Conservation (phyloP, 1,140 invertebrate genomes). For the Lamellibrachia luymesi region DNA sequence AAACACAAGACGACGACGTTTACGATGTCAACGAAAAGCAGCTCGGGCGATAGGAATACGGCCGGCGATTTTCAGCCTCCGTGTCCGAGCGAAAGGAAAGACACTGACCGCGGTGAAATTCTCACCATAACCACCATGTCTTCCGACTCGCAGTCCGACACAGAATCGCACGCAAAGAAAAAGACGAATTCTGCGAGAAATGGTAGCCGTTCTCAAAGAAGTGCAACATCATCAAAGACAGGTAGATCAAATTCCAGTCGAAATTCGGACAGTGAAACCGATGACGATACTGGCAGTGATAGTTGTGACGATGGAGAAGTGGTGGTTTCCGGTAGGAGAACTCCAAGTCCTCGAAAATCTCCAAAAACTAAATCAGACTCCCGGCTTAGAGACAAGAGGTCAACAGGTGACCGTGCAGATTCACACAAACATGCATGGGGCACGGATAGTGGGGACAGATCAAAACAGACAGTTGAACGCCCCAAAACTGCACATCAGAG, state of each 20-base stretch:
- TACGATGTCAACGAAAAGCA: not conserved
- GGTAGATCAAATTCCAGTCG: not conserved
- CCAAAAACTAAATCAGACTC: not conserved
- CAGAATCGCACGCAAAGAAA: not conserved
- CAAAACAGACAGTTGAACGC: not conserved
- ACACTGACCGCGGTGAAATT: not conserved
- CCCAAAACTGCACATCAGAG: not conserved
- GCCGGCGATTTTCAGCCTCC: not conserved
- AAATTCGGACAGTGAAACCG: not conserved
- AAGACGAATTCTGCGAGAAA: not conserved
- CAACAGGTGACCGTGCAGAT: not conserved
- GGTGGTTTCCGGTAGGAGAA: not conserved
- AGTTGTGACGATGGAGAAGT: not conserved
- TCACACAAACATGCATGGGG: not conserved
- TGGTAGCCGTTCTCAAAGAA: not conserved
- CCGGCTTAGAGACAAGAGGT: not conserved
- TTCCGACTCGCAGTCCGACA: not conserved
- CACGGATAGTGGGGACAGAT: not conserved
- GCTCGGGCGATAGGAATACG: not conserved
- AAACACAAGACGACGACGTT: not conserved
- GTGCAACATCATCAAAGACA: not conserved
- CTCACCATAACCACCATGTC: not conserved
- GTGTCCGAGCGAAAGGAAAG: not conserved
- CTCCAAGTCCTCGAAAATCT: not conserved
- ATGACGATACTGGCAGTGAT: not conserved